phyloP scores from a whole-genome alignment of 2,888 invertebrate genomes.

The Apotomis betuletana region DNA sequence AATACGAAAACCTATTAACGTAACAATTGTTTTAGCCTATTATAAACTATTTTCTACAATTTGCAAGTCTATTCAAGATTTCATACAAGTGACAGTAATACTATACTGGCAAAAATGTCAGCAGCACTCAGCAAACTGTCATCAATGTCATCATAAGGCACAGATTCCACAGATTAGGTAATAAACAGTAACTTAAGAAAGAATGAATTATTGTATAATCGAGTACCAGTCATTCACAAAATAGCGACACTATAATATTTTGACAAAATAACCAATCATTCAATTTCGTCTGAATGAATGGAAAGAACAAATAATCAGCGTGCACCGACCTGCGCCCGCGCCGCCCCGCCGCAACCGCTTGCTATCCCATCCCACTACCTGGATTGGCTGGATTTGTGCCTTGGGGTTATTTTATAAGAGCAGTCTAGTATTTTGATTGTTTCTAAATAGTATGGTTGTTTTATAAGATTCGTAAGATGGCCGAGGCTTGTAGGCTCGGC shows the following conservation, averaged over 20 bases:
- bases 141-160: too few relatives aligned
- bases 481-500: slow-evolving; percentile 74
- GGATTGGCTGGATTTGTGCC: neutral
- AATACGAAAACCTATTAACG: neutral
- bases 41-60: too few relatives aligned
- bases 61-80: too few relatives aligned
- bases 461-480: slow-evolving; percentile 62
- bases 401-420: slow-evolving; percentile 38
- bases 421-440: slow-evolving; percentile 16
- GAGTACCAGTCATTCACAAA: neutral
- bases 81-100: too few relatives aligned
- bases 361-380: slow-evolving; percentile 30
- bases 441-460: slow-evolving; percentile 22
- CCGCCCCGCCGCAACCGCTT: slow-evolving; percentile 34
- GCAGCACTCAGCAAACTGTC: too few relatives aligned
- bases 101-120: too few relatives aligned
- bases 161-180: neutral
- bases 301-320: slow-evolving; percentile 43
- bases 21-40: neutral
- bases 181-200: neutral
- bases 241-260: neutral
- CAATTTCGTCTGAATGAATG: slow-evolving; percentile 28
- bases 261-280: slow-evolving; percentile 6
- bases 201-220: slow-evolving; percentile 5
- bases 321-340: slow-evolving; percentile 56